Evolutionary conservation across 2,797 vertebrate species (phyloP).

Genomic region (Thunnus albacares): DNA sequence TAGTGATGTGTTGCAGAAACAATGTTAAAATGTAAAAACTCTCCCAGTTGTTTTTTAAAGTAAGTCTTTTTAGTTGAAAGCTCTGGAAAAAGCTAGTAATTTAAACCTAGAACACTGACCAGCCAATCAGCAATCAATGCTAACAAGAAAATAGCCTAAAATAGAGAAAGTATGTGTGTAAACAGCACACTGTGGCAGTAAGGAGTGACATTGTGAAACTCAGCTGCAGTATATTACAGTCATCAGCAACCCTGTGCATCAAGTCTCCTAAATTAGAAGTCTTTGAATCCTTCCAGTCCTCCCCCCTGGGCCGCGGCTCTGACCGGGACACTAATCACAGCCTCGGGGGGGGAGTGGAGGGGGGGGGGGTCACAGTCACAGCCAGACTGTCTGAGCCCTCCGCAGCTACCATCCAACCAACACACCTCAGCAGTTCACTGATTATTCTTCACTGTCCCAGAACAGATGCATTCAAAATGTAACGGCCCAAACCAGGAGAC

Average conservation of each 20-base stretch:
- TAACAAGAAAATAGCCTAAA: background rate
- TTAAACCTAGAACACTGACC: constrained; percentile 6
- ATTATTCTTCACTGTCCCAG: constrained; percentile 55
- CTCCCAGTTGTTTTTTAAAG: too few species aligned
- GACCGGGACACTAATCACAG: constrained; percentile 62
- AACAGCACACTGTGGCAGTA: constrained; percentile 22
- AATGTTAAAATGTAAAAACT: background rate
- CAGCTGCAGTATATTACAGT: constrained; percentile 51
- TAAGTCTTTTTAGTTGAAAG: too few species aligned
- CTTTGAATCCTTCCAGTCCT: constrained; percentile 53
- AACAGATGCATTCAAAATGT: constrained; percentile 51
- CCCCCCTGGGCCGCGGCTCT: constrained; percentile 29
- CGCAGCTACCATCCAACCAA: constrained; percentile 23
- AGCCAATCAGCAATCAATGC: constrained; percentile 42
- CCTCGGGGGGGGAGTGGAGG: background rate
- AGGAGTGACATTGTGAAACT: constrained; percentile 20
- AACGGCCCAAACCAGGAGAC: constrained; percentile 43
- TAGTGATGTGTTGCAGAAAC: background rate
- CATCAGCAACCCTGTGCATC: constrained; percentile 43
- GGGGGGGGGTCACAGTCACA: constrained; percentile 22
- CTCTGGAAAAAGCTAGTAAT: background rate
- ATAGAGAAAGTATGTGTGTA: constrained; percentile 13
- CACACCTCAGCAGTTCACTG: constrained; percentile 46
- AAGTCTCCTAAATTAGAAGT: constrained; percentile 56
- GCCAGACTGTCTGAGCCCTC: constrained; percentile 24